Evolutionary conservation across 2,113 vertebrate species (phyloP), one percentile per base, ranked within the genome.

Genomic region (Apodemus speciosus): DNA sequence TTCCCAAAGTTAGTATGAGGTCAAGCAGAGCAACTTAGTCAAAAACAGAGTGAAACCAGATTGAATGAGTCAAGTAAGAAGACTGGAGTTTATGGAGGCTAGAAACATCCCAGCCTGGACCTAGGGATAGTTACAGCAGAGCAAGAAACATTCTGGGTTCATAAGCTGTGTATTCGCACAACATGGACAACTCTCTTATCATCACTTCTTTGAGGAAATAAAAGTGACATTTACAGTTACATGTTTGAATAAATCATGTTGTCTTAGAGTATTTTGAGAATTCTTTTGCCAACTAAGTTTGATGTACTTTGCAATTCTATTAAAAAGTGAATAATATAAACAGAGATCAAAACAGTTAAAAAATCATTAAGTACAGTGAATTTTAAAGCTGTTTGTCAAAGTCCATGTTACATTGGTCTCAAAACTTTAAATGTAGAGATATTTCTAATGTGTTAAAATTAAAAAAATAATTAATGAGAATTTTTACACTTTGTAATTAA

Each of bases 401-500:
- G 38, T 58, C 23, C 76, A 9, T 23, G 66, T 84, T 95, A 91
- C 35, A 79, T 75, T 94, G 51, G 4, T 85, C 69, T 94, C 15
- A 91, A 86, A 93, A 60, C 9, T 53, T 8, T 69, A 32, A 13
- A 80, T 73, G 49, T 13, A 76, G 38, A 86, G 73, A 72, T 1
- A 83, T 88, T 93, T 92, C 40, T 87, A 93, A 75, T 9, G 18
- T 51, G 27, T 92, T 86, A 84, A 90, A 73, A 77, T 85, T 11
- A 51, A 86, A 75, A 0, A 87, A 91, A 84, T 85, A 5, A n/a
- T 90, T 8, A 69, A 25, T 16, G 68, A 0, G 16, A 93, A 40
- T 60, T 73, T 94, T 60, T 58, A 43, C 35, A 9, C 0, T 20
- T 89, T 80, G 77, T 35, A 89, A 75, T 91, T 91, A 93, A 85